Base-by-base conservation (phyloP, 2,888 invertebrate genomes). In the Nebria brevicollis region DNA sequence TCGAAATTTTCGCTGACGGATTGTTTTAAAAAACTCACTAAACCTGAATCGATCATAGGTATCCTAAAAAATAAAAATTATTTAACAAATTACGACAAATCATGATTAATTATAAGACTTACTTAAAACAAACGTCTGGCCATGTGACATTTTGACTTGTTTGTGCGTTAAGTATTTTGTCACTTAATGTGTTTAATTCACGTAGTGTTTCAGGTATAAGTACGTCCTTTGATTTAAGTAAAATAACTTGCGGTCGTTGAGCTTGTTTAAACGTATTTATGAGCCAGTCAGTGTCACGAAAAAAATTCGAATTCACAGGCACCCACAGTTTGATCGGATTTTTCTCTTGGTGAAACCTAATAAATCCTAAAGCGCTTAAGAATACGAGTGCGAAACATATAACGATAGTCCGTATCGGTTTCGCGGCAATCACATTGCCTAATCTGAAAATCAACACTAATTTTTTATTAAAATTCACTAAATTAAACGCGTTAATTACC, bases 241-340 rank as follows among this genome's bases (percentile, higher is more conserved):
- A 90, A 75, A 93, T 88, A 82, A 89, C 90, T 88, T 95, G 93
- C 13, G 92, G 87, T 83, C 94, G 90, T 85, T 92, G 91, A 10
- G 92, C 93, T 76, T 91, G 92, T 82, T 93, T 92, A 87, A 94
- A 93, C 82, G 92, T 93, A 20, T 91, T 88, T 86, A 94, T 92
- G 82, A 94, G 90, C 94, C 95, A 95, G 85, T 94, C 92, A 4
- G 95, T 94, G 84, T 95, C 94, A 83, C 89, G 87, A 66, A 92
- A 91, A 86, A 94, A 95, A 82, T 93, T 92, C 0, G 94, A 94
- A 68, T 94, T 91, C 68, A 92, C 92, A 11, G 95, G 94, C 26
- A 95, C 93, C 95, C 95, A 95, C 84, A 95, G 88, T 85, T 93
- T 94, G 85, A 95, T 88, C 0, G 95, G 95, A 88, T 94, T 93